Percentiles rank a stretch among this genome's conserved stretches.
Evolutionary conservation across 2,888 invertebrate species (phyloP).

Genomic region (Andrena bucephala): DNA sequence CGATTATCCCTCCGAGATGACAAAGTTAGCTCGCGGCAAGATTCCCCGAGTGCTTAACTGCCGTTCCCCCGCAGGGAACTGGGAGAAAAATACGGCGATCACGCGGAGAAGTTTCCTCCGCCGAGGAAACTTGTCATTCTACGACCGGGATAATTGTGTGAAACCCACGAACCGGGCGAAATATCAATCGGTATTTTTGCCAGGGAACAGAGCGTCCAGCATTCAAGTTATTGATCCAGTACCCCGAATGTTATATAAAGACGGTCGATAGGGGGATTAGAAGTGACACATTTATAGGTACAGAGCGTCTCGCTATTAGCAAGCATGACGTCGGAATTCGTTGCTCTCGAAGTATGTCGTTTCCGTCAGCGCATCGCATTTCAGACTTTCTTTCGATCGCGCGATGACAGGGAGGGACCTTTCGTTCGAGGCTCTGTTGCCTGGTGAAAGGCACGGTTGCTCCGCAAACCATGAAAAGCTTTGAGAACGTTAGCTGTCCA

Average conservation of each 20-base stretch:
- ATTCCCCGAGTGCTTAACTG: not conserved
- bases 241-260: no score
- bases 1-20: conserved; percentile 39
- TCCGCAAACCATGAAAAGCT: conserved; percentile 22
- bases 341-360: not conserved
- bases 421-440: not conserved
- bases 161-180: not conserved
- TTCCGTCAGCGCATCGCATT: not conserved
- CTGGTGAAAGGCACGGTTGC: not conserved
- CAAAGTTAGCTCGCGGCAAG: not conserved
- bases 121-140: not conserved
- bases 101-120: not conserved
- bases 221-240: no score
- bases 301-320: no score
- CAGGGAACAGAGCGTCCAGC: not conserved
- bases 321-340: no score
- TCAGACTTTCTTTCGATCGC: not conserved
- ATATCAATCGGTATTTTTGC: conserved; percentile 5
- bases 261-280: no score
- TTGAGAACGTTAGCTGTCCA: not conserved
- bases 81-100: not conserved
- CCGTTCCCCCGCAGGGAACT: not conserved
- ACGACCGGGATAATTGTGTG: not conserved
- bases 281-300: no score
- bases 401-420: not conserved